Base-by-base conservation (phyloP, 2,888 invertebrate species). In the Sturmia bella region DNA sequence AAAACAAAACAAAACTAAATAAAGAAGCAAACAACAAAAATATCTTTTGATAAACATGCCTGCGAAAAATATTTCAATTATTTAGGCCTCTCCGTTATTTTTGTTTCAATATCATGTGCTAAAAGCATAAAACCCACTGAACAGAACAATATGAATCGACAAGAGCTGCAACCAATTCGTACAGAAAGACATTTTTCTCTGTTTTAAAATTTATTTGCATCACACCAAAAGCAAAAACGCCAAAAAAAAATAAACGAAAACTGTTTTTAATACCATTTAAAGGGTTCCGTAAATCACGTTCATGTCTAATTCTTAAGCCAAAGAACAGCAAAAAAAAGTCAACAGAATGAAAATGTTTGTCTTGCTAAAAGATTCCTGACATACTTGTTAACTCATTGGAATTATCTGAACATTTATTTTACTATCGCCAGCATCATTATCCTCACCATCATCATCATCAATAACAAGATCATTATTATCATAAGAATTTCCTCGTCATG, bases 261-360 rank as follows among this genome's bases (percentile, higher is more conserved):
- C 4, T 54, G 37, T 80, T 72, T 74, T 76, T 86, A 87, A 82
- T 83, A 78, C 82, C 80, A 84, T 84, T 88, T 88, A 87, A 87
- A 87, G 89, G 87, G 89, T 87, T 89, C 89, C 89, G 89, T 89
- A 89, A 89, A 89, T 89, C 90, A 89, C 89, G 89, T 86, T 87
- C 88, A 88, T 89, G 89, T 90, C 90, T 89, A 89, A 90, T 88
- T 89, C 88, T 85, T 77, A 69, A 21, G 63, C 52, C 61, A 66
- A 72, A 32, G 12, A 63, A 57, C 27, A 59, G 32, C 3, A 27
- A 27, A 70, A 76, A 63, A 50, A 78, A 75, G 24, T 41, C 43
- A 21, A 54, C 32, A 79, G 78, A 78, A 82, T 82, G 70, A 75
- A 80, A 80, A 82, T 84, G 84, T 77, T 76, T 80, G 76, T 73